Evolutionary conservation across 2,797 vertebrate species (phyloP), one percentile per base, ranked within the genome.

Genomic region (Eleutherodactylus coqui): DNA sequence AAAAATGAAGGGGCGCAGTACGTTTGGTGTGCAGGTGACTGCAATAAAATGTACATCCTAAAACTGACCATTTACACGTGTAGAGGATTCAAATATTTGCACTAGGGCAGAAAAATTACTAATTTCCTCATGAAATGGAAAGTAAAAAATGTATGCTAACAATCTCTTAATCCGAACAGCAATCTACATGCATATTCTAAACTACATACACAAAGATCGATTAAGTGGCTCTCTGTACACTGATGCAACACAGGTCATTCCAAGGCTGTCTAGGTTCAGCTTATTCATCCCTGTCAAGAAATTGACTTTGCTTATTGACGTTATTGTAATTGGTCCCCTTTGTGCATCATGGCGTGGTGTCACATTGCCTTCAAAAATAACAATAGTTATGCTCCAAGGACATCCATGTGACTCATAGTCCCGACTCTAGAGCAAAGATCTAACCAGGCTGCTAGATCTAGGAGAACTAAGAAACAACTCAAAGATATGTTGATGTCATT

Each of bases 281-380:
- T 80, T 51, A 80, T 86, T 86, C 81, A 86, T 81, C 80, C 41
- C 24, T 64, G 78, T 86, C 85, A 75, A 75, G 85, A 79, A 83
- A 79, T 83, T 87, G 34, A 87, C 81, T 87, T 81, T 87, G 75
- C 60, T 73, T 87, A 79, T 87, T 83, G 86, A 87, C 75, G 45
- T 41, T 47, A 64, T 43, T 87, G 64, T 83, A 83, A 83, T 87
- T 79, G 49, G 80, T 83, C 80, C 72, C 62, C 81, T 79, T 77
- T 77, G 79, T 82, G 79, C 47, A 82, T 72, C 41, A 72, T 60
- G 75, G 27, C 19, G 36, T 10, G 49, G 80, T 87, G 81, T 87
- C 86, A 87, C 86, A 79, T 83, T 83, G 49, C 75, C 75, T 64
- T 73, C 75, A 87, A 82, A 86, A 77, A 87, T 51, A 58, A 83